Evolutionary conservation across 1,140 invertebrate species (phyloP), one percentile per base, ranked within the genome.

Genomic region (Steinernema khuongi): DNA sequence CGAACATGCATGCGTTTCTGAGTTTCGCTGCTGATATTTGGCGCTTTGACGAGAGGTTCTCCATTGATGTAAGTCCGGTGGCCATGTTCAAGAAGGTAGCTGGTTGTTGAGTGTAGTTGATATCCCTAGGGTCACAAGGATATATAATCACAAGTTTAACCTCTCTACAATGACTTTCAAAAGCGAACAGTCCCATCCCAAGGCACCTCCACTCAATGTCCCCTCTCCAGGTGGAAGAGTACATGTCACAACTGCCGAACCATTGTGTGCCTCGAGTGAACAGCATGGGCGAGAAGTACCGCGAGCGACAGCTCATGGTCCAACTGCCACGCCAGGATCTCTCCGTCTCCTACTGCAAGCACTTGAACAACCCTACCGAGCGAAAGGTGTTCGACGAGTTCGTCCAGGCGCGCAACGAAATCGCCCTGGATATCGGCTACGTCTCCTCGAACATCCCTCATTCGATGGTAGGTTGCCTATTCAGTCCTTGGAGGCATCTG

Each of bases 321-420:
- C 94, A 97, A 87, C 88, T 97, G 79, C 95, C 95, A n/a, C 43
- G 84, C 22, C 94, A 97, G 87, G 96, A 99, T 86, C 88, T 97
- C 41, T 92, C 93, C 18, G 87, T 93, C 77, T 90, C 91, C 68
- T 94, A 94, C 83, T 95, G 93, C 85, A 90, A 91, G 81, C 92
- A 94, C 85, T 88, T 96, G 71, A 92, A 70, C 32, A 81, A 78
- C 86, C 77, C 74, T 18, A 68, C 74, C 4, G 84, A 85, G 72
- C 71, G 81, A 30, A 83, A 84, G 33, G 80, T 73, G 77, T 94
- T 91, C 83, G 90, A 92, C 85, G 93, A 95, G 85, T 96, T 97
- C 86, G 91, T 95, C 75, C 90, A 91, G 28, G 92, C 92, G 32
- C 88, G 94, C 44, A 96, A 96, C 86, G 93, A 96, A 88, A 92